Evolutionary conservation across 2,113 vertebrate species (phyloP).

Genomic region (Takifugu bimaculatus): DNA sequence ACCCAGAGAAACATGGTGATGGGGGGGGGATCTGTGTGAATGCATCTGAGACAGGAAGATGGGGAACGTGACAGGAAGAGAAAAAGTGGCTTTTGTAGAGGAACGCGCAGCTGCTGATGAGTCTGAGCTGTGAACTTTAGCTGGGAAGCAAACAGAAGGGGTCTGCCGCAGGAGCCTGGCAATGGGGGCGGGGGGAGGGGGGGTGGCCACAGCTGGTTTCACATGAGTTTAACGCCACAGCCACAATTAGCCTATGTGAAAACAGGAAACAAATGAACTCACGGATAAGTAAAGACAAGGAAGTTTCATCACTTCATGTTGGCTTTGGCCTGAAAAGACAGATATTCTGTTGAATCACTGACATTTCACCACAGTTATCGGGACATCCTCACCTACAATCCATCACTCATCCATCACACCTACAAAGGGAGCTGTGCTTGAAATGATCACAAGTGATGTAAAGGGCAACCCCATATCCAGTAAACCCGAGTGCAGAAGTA

Average conservation of each 20-base stretch:
- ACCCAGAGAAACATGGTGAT: slow-evolving; percentile 22
- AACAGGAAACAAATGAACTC: slow-evolving; percentile 69
- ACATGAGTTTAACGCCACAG: slow-evolving; percentile 72
- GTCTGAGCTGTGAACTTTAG: slow-evolving; percentile 24
- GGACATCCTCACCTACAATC: no score
- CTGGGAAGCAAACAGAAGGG: slow-evolving; percentile 37
- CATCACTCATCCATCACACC: background rate
- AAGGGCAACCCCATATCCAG: slow-evolving; percentile 44
- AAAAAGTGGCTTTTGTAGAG: slow-evolving; percentile 46
- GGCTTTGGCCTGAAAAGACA: background rate
- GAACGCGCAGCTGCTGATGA: slow-evolving; percentile 50
- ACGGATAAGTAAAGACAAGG: slow-evolving; percentile 39
- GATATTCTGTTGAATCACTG: background rate
- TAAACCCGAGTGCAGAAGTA: slow-evolving; percentile 50
- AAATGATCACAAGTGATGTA: slow-evolving; percentile 49
- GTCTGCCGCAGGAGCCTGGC: background rate
- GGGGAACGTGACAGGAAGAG: slow-evolving; percentile 56
- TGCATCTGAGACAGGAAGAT: slow-evolving; percentile 36
- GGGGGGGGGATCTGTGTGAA: slow-evolving; percentile 22
- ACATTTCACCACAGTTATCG: background rate
- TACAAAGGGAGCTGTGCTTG: slow-evolving; percentile 11
- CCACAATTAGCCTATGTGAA: slow-evolving; percentile 73
- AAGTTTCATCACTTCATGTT: slow-evolving; percentile 17
- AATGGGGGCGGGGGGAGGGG: slow-evolving; percentile 9
- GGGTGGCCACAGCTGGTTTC: slow-evolving; percentile 64